Percentiles rank a stretch among this genome's conserved stretches.
Evolutionary conservation across 2,113 vertebrate species (phyloP).

Genomic region (Montifringilla adamsi): DNA sequence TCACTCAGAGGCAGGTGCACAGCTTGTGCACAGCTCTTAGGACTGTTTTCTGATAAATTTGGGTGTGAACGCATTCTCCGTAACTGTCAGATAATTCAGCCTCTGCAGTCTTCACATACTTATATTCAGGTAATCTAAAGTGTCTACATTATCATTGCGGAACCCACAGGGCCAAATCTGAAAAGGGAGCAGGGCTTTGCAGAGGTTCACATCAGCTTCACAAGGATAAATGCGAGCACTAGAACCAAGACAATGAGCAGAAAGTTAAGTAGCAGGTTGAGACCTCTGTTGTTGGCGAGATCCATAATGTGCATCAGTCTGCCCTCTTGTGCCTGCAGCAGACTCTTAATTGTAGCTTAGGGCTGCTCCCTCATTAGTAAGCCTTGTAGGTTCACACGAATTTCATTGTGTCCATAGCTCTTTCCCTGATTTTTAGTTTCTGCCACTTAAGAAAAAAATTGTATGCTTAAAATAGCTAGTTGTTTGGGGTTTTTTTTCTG

Average conservation of each 20-base stretch:
- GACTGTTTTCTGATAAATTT: background rate
- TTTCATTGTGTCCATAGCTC: background rate
- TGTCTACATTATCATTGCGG: background rate
- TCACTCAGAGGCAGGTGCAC: background rate
- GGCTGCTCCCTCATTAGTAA: background rate
- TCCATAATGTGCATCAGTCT: constrained; percentile 60
- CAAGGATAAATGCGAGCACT: constrained; percentile 77
- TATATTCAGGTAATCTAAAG: background rate
- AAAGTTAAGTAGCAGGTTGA: constrained; percentile 80
- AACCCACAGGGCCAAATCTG: background rate
- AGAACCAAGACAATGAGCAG: constrained; percentile 78
- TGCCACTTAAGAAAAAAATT: background rate
- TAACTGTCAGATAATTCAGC: background rate
- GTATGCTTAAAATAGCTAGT: background rate
- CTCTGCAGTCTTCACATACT: background rate
- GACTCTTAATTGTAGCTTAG: background rate
- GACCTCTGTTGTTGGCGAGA: constrained; percentile 74
- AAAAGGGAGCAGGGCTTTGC: background rate
- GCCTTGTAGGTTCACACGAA: background rate
- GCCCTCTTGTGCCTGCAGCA: constrained; percentile 18
- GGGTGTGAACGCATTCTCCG: background rate
- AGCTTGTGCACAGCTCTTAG: background rate
- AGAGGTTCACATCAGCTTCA: constrained; percentile 74
- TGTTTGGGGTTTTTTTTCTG: background rate
- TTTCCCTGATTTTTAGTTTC: background rate